Percentiles rank a stretch among this genome's conserved stretches.
phyloP scores from a whole-genome alignment of 2,113 vertebrate genomes.

The Okapia johnstoni region DNA sequence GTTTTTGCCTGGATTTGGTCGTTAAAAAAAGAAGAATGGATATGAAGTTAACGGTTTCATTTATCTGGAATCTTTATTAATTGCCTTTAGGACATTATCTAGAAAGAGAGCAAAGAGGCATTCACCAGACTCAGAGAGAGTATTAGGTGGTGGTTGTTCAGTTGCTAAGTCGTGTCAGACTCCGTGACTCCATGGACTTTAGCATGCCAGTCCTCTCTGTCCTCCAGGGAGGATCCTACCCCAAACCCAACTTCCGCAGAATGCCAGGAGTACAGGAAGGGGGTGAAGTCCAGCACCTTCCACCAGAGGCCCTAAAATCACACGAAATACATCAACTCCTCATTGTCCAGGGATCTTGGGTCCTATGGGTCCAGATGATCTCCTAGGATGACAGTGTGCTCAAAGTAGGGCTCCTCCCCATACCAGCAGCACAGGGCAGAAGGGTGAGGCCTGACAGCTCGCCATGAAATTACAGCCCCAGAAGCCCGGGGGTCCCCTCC shows the following conservation, averaged over 20 bases:
- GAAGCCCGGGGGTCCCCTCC: rapidly evolving
- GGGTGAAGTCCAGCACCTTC: not conserved
- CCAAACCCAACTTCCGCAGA: not conserved
- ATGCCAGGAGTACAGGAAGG: not conserved
- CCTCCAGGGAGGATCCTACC: not conserved
- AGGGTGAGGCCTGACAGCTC: not conserved
- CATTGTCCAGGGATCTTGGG: not conserved
- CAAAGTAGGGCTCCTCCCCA: not conserved
- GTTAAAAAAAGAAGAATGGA: not conserved
- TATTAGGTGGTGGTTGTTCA: not conserved
- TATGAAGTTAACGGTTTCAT: not conserved
- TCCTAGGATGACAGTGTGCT: not conserved
- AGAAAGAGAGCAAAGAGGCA: not conserved
- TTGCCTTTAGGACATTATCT: not conserved
- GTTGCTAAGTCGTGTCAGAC: not conserved
- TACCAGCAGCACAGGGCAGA: not conserved
- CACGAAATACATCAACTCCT: not conserved
- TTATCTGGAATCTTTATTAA: not conserved
- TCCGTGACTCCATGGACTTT: not conserved
- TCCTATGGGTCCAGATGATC: not conserved
- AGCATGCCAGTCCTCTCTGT: not conserved
- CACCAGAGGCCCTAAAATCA: not conserved
- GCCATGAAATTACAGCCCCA: rapidly evolving
- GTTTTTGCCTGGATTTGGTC: not conserved
- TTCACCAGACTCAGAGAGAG: not conserved